Evolutionary conservation across 1,140 invertebrate genomes (phyloP), one percentile per base, ranked within the genome.

Genomic region (Leptinotarsa lineolata): DNA sequence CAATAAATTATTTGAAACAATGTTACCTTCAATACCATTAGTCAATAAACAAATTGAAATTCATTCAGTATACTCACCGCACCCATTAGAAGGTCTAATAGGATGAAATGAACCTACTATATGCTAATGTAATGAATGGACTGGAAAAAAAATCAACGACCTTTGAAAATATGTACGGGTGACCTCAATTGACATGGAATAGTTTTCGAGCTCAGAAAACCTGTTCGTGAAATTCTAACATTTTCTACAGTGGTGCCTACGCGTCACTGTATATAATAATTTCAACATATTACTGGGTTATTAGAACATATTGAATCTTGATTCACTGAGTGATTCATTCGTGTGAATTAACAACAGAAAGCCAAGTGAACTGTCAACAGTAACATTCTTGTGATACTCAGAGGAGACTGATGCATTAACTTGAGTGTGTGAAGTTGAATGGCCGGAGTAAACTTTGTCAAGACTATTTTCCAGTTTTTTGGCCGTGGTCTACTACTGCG

Each of bases 41-140:
- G 60, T 24, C 15, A 20, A 63, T 24, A 63, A 63, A 20, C 20
- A 63, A 63, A 63, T 63, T 63, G 60, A 63, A 13, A 63, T 63
- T 63, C 20, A 63, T 63, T 63, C 60, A 24, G 60, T 18, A 13
- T 12, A 63, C 60, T 13, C 13, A 63, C 60, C 60, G 20, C 21
- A 63, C 60, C 48, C 6, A 5, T 54, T 54, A 54, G 48, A 15
- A 13, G 48, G 15, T 54, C 48, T 54, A 54, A 54, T 54, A 3
- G 1, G 4, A 54, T 54, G 4, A 15, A 54, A 54, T 13, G 16
- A 54, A n/a, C 48, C 48, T 54, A 54, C 48, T n/a, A 54, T 54
- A 54, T 54, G 48, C n/a, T 54, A 54, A 54, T 54, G 6, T 54
- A 54, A 54, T 54, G 48, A 54, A 54, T 54, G 48, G 48, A 54